These are phyloP conservation scores for Eurytoma adleriae DNA, from an alignment of 2,888 invertebrate genomes.

Conservation along the genomic window DNA sequence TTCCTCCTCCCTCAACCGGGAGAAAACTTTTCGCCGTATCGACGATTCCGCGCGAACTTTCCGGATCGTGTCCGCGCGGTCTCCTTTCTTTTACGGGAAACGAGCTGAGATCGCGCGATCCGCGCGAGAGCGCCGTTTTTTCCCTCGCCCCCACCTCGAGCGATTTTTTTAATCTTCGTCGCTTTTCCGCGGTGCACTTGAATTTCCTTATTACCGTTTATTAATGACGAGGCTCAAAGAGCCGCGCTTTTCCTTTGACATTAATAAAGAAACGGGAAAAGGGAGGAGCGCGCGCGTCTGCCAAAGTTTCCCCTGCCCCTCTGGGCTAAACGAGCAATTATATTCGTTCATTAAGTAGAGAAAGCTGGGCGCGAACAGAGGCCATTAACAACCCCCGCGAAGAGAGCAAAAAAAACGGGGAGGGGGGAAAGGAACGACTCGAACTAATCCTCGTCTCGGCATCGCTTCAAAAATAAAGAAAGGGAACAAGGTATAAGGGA, in stretches of 20 bases:
- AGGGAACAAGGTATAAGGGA: not conserved
- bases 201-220: no score
- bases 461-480: not conserved
- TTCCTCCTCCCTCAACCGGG: not conserved
- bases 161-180: no score
- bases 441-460: not conserved
- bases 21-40: slow-evolving; percentile 23
- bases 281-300: not conserved
- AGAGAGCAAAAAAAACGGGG: not conserved
- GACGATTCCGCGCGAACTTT: slow-evolving; percentile 2
- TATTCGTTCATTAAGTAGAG: slow-evolving; percentile 18
- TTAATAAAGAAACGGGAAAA: not conserved
- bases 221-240: no score
- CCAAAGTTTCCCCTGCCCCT: not conserved
- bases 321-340: slow-evolving; percentile 27
- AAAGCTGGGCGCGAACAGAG: not conserved
- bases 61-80: no score
- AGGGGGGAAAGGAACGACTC: no score
- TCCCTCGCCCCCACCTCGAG: no score
- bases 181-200: no score
- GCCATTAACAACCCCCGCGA: slow-evolving; percentile 13
- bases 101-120: no score
- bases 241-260: not conserved
- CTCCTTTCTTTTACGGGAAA: no score
- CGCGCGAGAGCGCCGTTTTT: no score